Evolutionary conservation across 2,113 vertebrate genomes (phyloP).

Genomic region (Amazona vittata): DNA sequence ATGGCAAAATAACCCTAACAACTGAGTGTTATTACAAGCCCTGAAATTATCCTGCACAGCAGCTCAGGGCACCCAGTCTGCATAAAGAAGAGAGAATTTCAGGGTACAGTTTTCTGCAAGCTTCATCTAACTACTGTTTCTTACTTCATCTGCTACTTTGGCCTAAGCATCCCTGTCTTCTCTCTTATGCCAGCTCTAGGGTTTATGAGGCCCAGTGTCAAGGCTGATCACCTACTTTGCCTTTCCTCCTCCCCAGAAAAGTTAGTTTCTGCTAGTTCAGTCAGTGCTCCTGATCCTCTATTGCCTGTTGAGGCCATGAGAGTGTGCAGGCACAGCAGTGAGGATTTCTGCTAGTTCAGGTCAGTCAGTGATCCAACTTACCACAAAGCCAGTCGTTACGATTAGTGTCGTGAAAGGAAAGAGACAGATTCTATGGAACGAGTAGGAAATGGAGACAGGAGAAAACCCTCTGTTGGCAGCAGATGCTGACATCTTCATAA

Average conservation of each 20-base stretch:
- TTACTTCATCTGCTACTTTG: background rate
- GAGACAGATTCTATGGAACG: no score
- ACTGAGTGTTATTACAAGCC: background rate
- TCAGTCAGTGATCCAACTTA: background rate
- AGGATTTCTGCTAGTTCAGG: background rate
- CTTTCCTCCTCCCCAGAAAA: background rate
- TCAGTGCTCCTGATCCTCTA: background rate
- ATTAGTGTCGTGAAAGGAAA: no score
- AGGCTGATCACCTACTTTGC: background rate
- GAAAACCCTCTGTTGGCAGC: no score
- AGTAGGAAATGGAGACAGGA: no score
- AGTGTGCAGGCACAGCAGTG: background rate
- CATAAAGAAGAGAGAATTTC: background rate
- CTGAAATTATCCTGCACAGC: background rate
- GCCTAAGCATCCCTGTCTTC: background rate
- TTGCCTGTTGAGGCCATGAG: background rate
- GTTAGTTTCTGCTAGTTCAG: background rate
- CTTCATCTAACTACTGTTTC: background rate
- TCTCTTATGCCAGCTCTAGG: background rate
- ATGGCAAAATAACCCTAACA: background rate
- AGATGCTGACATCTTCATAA: no score
- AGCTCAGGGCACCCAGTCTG: background rate
- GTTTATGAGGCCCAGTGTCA: background rate
- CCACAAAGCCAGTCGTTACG: no score
- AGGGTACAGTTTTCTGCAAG: rapidly evolving